Percentiles rank a stretch among this genome's conserved stretches.
Evolutionary conservation across 2,888 invertebrate species (phyloP).

Genomic region (Taphrorychus bicolor): DNA sequence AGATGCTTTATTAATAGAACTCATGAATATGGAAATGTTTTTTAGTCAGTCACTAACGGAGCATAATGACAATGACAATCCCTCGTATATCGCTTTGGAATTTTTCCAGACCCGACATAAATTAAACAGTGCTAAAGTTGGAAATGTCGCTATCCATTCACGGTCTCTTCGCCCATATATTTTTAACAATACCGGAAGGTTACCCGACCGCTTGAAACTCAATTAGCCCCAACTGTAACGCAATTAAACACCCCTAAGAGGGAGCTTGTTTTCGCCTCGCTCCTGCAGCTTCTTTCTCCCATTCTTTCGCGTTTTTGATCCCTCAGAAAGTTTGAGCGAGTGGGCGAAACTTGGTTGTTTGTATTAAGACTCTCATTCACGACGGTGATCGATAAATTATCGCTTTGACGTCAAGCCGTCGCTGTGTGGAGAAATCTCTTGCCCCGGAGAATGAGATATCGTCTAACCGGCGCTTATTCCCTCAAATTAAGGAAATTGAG

Average conservation of each 20-base stretch:
- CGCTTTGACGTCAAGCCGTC: constrained; percentile 7
- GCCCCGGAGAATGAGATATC: not conserved
- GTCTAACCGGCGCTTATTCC: not conserved
- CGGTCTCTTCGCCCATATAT: too few relatives aligned
- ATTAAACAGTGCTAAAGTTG: too few relatives aligned
- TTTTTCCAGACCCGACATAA: too few relatives aligned
- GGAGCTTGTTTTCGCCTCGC: not conserved
- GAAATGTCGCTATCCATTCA: too few relatives aligned
- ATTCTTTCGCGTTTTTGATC: not conserved
- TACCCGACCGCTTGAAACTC: too few relatives aligned
- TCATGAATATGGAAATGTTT: too few relatives aligned
- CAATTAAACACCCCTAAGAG: not conserved
- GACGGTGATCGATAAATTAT: constrained; percentile 6
- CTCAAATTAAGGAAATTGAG: not conserved
- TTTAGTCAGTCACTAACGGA: too few relatives aligned
- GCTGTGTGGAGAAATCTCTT: not conserved
- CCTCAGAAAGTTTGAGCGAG: not conserved
- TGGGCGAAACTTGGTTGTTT: constrained; percentile 3
- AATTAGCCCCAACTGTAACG: not conserved
- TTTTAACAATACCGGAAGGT: too few relatives aligned
- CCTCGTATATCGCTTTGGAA: too few relatives aligned
- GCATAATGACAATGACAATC: too few relatives aligned
- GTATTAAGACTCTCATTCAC: constrained; percentile 5
- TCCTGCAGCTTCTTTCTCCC: not conserved
- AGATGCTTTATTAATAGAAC: too few relatives aligned